A percentile compares a stretch with the other conserved stretches of the same genome.
Evolutionary conservation across 2,113 vertebrate genomes (phyloP).

Genomic region (Scolopax mira): DNA sequence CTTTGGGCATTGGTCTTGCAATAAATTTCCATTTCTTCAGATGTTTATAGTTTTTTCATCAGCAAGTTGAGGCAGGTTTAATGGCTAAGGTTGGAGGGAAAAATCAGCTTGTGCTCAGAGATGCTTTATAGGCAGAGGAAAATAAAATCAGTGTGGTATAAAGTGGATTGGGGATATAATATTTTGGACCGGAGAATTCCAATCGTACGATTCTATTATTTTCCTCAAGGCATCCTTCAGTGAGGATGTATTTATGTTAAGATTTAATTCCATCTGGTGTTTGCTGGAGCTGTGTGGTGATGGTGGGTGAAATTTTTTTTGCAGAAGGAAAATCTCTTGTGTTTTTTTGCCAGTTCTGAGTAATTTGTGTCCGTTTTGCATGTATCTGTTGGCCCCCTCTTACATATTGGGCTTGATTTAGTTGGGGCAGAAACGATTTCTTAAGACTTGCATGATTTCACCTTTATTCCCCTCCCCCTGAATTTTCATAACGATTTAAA

Average conservation of each 20-base stretch:
- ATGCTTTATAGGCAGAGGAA: not conserved
- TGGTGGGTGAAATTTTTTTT: not conserved
- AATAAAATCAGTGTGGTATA: not conserved
- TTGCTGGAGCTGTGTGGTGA: not conserved
- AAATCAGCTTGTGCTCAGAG: not conserved
- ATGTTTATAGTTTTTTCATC: not conserved
- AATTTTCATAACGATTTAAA: not conserved
- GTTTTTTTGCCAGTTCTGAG: rapidly evolving
- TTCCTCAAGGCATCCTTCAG: not conserved
- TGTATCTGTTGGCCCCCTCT: not conserved
- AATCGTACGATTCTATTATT: rapidly evolving
- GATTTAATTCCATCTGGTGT: not conserved
- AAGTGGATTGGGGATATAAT: not conserved
- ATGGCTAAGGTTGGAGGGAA: not conserved
- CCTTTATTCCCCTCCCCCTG: rapidly evolving
- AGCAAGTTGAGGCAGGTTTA: not conserved
- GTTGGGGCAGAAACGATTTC: not conserved
- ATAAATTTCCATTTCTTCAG: not conserved
- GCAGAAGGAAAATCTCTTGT: not conserved
- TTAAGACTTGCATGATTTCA: not conserved
- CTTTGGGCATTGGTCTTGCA: not conserved
- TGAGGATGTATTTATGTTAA: not conserved
- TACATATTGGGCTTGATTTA: not conserved
- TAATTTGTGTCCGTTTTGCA: not conserved
- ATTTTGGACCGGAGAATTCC: not conserved